Base-by-base conservation (phyloP, 2,113 vertebrate genomes). In the Danionella cerebrum region DNA sequence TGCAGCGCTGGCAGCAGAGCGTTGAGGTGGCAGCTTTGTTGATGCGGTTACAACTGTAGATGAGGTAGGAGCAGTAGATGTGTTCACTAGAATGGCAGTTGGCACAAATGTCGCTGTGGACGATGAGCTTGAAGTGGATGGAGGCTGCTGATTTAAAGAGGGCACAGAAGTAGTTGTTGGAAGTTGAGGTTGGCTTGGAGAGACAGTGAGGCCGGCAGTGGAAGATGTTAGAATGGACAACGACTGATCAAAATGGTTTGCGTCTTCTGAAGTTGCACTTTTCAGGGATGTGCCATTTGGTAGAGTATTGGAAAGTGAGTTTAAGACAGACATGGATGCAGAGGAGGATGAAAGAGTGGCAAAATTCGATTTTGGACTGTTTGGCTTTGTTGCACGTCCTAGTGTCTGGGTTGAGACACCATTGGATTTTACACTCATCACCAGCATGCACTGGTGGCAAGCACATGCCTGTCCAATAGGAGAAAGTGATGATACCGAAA, bases 361-460 rank as follows among this genome's bases (percentile, higher is more conserved):
- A 73, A 76, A 68, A 68, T 67, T 82, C 82, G 35, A 78, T 71
- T 79, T 86, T 31, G 78, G 72, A 74, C 62, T 85, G 31, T 42
- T 71, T 1, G 9, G 73, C 55, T 85, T 81, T 60, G 76, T 79
- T 11, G 79, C 63, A 0, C 86, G 78, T 8, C 84, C 78, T 25
- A 86, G 78, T 25, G 82, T 81, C 1, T 85, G 58, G 3, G 16
- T 83, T 11, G 74, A 45, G 66, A 76, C 38, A 39, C 78, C 78
- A 21, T 68, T 83, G 42, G 74, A 80, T 83, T 96, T 97, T 68
- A 95, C 89, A 0, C 90, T 94, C 31, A 91, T 87, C 71, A 96
- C 94, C 73, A 96, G 84, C 79, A 94, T 86, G 78, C 93, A 96
- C 81, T 96, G 94, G 21, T 92, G 92, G 68, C 94, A 97, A 73